These are phyloP conservation scores for Mugil cephalus DNA, from an alignment of 2,113 vertebrate species.

Conservation along the genomic window DNA sequence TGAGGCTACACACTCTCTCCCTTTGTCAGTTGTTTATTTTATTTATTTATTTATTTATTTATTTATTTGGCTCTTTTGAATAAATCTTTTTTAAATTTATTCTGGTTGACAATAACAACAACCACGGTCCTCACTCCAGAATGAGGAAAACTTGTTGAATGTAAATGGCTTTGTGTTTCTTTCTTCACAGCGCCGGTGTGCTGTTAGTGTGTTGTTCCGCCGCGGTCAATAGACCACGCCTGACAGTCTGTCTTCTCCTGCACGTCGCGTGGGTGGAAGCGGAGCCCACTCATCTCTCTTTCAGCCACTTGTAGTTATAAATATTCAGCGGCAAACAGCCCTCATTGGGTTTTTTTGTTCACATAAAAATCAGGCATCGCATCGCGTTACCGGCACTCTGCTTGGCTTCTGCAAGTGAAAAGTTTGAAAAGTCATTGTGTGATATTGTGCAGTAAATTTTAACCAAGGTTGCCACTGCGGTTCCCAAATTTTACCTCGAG, in stretches of 20 bases:
- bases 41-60: constrained; percentile 18
- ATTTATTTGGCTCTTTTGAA: constrained; percentile 47
- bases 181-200: constrained; percentile 25
- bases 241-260: constrained; percentile 32
- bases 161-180: constrained; percentile 59
- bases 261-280: constrained; percentile 4
- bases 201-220: constrained; percentile 6
- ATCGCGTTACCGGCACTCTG: background rate
- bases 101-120: constrained; percentile 59
- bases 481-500: background rate
- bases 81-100: constrained; percentile 61
- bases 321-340: background rate
- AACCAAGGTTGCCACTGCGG: background rate
- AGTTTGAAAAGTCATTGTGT: background rate
- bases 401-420: background rate
- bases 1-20: constrained; percentile 47
- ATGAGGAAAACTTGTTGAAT: constrained; percentile 70
- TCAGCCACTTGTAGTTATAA: background rate
- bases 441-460: too few relatives aligned
- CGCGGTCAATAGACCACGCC: constrained; percentile 33
- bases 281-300: constrained; percentile 9
- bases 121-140: constrained; percentile 31
- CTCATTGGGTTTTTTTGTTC: background rate
- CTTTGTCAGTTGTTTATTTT: constrained; percentile 57
- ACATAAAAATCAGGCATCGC: background rate